Percentiles rank a stretch among this genome's conserved stretches.
phyloP scores from a whole-genome alignment of 2,797 vertebrate genomes.

The Pelochelys cantorii region DNA sequence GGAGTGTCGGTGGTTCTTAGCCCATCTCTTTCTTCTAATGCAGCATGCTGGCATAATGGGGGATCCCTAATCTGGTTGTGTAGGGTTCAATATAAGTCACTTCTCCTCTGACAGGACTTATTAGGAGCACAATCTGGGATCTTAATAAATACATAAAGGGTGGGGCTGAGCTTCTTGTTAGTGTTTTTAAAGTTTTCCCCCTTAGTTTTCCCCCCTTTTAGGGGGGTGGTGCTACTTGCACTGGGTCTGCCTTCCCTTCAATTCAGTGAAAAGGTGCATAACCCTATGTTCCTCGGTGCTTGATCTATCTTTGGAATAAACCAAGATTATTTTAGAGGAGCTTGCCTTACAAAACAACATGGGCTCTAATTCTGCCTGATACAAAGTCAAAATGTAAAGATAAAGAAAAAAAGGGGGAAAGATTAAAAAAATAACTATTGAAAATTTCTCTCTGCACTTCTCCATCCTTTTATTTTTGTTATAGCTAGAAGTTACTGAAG shows the following conservation, averaged over 20 bases:
- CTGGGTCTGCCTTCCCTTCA: background rate
- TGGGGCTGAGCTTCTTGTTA: background rate
- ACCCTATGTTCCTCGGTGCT: too few relatives aligned
- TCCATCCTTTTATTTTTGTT: slow-evolving; percentile 15
- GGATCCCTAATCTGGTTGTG: background rate
- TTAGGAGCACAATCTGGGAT: background rate
- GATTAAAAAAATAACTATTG: background rate
- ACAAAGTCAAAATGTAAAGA: slow-evolving; percentile 6
- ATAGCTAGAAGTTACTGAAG: slow-evolving; percentile 7
- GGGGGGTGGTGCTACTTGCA: background rate
- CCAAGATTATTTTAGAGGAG: background rate
- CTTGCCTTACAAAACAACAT: background rate
- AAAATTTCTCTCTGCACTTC: slow-evolving; percentile 3
- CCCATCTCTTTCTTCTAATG: background rate
- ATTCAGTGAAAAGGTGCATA: background rate
- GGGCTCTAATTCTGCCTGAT: background rate
- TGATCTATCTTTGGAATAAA: background rate
- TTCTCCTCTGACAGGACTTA: background rate
- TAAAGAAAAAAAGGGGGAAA: slow-evolving; percentile 20
- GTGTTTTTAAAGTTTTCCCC: background rate
- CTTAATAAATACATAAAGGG: background rate
- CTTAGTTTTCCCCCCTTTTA: background rate
- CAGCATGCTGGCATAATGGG: background rate
- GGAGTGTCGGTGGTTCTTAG: background rate
- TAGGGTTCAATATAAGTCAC: background rate